Percentiles rank a stretch among this genome's conserved stretches.
Conservation (phyloP, 2,797 vertebrate genomes). For the Adrianichthys oophorus region DNA sequence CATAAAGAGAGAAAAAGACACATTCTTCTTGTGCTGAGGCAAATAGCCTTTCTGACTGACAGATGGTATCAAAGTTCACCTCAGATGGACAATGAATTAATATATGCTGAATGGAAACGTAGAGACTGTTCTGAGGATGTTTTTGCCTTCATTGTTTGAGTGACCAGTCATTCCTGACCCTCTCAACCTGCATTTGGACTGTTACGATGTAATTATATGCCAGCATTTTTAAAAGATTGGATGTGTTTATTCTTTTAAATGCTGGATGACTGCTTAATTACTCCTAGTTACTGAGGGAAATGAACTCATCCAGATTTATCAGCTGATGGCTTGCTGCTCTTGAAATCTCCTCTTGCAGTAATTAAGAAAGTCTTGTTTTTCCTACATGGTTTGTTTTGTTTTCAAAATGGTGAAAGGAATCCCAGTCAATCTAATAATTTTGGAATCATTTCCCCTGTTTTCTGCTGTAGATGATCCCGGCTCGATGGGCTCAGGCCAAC, state of each 20-base stretch:
- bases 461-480: slow-evolving; percentile 85
- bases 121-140: background rate
- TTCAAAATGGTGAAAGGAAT: slow-evolving; percentile 2
- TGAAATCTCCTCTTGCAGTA: slow-evolving; percentile 23
- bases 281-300: too few species aligned
- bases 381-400: slow-evolving; percentile 17
- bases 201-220: background rate
- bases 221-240: background rate
- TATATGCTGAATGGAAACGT: background rate
- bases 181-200: background rate
- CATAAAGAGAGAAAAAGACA: background rate
- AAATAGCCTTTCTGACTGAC: slow-evolving; percentile 1
- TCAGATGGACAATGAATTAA: slow-evolving; percentile 1
- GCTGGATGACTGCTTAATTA: background rate
- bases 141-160: background rate
- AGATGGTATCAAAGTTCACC: slow-evolving; percentile 5
- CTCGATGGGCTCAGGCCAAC: slow-evolving; percentile 83
- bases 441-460: slow-evolving; percentile 3
- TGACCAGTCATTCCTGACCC: background rate
- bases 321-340: slow-evolving; percentile 13
- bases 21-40: background rate
- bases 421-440: background rate
- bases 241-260: background rate
- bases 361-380: slow-evolving; percentile 5
- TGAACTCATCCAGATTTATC: too few species aligned